Conservation (phyloP, 2,797 vertebrate genomes). For the Centroberyx gerrardi region DNA sequence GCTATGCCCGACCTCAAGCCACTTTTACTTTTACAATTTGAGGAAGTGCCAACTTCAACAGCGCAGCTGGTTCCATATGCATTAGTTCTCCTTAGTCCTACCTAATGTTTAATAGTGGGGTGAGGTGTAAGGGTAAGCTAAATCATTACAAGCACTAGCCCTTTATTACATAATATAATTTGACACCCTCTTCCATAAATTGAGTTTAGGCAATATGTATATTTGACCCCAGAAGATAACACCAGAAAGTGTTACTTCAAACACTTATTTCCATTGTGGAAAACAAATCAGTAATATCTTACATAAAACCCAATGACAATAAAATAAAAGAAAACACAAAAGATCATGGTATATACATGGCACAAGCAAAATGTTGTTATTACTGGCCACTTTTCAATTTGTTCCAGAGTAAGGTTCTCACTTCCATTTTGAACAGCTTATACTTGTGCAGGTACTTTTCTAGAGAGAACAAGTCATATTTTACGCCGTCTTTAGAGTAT, state of each 20-base stretch:
- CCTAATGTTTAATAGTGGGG: neutral
- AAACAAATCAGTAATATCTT: too few relatives aligned
- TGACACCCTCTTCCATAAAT: neutral
- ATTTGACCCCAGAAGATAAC: neutral
- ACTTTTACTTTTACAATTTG: conserved; percentile 12
- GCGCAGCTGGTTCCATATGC: conserved; percentile 15
- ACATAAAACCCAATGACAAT: neutral
- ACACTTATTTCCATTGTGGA: too few relatives aligned
- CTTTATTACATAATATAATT: neutral
- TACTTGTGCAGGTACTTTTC: too few relatives aligned
- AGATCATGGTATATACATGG: too few relatives aligned
- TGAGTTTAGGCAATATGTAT: neutral
- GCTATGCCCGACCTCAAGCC: neutral
- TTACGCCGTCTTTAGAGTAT: neutral
- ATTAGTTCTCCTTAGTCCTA: neutral
- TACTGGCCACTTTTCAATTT: too few relatives aligned
- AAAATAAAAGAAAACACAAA: neutral
- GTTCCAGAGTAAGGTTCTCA: too few relatives aligned
- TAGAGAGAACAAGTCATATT: neutral
- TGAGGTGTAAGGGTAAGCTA: neutral
- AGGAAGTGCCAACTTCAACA: conserved; percentile 22
- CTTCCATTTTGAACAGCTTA: too few relatives aligned
- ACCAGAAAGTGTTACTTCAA: too few relatives aligned
- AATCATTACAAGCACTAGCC: neutral
- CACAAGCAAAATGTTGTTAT: too few relatives aligned